phyloP scores from a whole-genome alignment of 2,797 vertebrate species.

The Cephalopachus bancanus region DNA sequence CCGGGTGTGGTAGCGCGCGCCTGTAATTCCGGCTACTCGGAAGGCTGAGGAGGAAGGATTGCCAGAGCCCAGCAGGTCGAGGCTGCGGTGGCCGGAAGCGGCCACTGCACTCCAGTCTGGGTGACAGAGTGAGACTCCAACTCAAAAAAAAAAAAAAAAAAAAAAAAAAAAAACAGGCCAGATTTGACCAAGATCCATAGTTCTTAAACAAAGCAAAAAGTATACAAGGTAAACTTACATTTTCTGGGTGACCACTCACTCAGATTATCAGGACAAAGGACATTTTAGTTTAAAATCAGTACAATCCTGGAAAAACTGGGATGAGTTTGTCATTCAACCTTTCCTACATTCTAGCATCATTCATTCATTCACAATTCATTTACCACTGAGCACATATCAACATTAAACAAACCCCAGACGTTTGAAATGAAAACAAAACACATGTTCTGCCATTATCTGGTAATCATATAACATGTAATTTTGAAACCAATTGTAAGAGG shows the following conservation, averaged over 20 bases:
- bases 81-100: too few relatives aligned
- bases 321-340: background rate
- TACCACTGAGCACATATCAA: background rate
- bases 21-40: too few relatives aligned
- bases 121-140: too few relatives aligned
- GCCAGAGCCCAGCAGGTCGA: too few relatives aligned
- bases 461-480: background rate
- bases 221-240: background rate
- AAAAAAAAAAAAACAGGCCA: background rate
- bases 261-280: background rate
- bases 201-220: constrained; percentile 1
- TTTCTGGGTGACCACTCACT: background rate
- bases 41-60: too few relatives aligned
- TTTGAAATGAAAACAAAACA: constrained; percentile 33
- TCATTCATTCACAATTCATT: background rate
- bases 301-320: background rate
- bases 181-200: background rate
- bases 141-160: constrained; percentile 21
- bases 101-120: too few relatives aligned
- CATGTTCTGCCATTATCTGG: background rate
- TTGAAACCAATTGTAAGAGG: background rate
- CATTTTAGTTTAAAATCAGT: background rate
- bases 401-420: background rate
- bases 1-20: too few relatives aligned
- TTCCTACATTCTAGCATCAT: background rate